These are phyloP conservation scores for Halesus radiatus DNA, from an alignment of 1,140 invertebrate species.

Conservation along the genomic window DNA sequence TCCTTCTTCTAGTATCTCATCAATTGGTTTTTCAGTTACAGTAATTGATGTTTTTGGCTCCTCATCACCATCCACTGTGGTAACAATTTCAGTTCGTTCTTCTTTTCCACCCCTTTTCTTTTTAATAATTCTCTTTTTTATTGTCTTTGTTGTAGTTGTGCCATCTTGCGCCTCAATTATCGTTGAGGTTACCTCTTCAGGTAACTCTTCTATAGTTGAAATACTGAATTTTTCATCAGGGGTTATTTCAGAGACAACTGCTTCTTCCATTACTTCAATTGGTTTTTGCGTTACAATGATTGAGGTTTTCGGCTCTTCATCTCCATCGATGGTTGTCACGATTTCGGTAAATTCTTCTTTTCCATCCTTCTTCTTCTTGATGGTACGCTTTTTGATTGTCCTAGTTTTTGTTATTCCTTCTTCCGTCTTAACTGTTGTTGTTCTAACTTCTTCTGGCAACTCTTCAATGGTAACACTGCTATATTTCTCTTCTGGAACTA, in stretches of 20 bases:
- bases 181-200: slow-evolving; percentile 26
- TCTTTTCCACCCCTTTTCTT: slow-evolving; percentile 35
- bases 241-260: neutral
- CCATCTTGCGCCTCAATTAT: neutral
- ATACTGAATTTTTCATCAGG: neutral
- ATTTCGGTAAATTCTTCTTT: slow-evolving; percentile 7
- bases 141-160: neutral
- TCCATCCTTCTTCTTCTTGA: slow-evolving; percentile 58
- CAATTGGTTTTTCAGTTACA: slow-evolving; percentile 8
- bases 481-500: neutral
- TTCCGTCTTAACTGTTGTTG: neutral
- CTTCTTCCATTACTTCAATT: neutral
- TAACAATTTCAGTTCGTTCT: slow-evolving; percentile 40
- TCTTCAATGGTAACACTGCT: neutral
- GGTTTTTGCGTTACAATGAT: neutral
- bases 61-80: slow-evolving; percentile 56
- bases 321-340: neutral
- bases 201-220: slow-evolving; percentile 41
- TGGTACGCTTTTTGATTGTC: slow-evolving; percentile 57
- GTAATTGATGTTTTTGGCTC: slow-evolving; percentile 22
- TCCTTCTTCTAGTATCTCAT: neutral
- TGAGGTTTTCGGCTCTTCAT: neutral
- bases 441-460: neutral
- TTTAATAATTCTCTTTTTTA: slow-evolving; percentile 56
- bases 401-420: slow-evolving; percentile 44